Percentiles rank a stretch among this genome's conserved stretches.
phyloP scores from a whole-genome alignment of 2,888 invertebrate genomes.

The Tipula lateralis region DNA sequence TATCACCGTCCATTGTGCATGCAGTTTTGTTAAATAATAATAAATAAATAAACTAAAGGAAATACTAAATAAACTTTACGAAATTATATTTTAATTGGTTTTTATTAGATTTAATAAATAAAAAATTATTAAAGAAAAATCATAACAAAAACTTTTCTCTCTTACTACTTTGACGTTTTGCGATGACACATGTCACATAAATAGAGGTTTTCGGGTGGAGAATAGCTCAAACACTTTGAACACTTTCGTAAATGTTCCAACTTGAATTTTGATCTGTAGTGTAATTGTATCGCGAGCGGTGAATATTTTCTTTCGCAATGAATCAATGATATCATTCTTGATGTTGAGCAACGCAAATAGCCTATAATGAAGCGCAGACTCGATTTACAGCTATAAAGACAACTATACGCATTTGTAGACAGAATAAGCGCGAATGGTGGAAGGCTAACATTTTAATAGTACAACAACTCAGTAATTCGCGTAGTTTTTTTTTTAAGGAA shows the following conservation, averaged over 20 bases:
- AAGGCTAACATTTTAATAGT: too few relatives aligned
- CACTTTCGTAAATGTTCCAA: neutral
- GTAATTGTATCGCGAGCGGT: neutral
- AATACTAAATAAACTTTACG: neutral
- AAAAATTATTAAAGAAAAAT: neutral
- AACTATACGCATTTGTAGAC: too few relatives aligned
- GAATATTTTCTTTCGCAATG: too few relatives aligned
- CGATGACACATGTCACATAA: too few relatives aligned
- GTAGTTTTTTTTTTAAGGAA: too few relatives aligned
- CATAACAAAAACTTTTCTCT: neutral
- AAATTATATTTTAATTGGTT: neutral
- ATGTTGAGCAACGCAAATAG: too few relatives aligned
- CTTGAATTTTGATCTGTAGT: neutral
- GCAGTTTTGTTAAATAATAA: neutral
- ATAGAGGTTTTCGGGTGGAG: neutral
- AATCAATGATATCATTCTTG: too few relatives aligned
- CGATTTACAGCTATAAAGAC: too few relatives aligned
- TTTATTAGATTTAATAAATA: neutral
- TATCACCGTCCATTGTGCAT: constrained; percentile 32
- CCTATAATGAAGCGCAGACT: too few relatives aligned
- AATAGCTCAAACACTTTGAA: neutral
- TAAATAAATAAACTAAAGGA: neutral
- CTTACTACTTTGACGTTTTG: constrained; percentile 7
- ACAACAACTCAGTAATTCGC: too few relatives aligned
- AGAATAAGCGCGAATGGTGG: too few relatives aligned